Evolutionary conservation across 1,140 invertebrate species (phyloP).

Genomic region (Eupeodes corollae): DNA sequence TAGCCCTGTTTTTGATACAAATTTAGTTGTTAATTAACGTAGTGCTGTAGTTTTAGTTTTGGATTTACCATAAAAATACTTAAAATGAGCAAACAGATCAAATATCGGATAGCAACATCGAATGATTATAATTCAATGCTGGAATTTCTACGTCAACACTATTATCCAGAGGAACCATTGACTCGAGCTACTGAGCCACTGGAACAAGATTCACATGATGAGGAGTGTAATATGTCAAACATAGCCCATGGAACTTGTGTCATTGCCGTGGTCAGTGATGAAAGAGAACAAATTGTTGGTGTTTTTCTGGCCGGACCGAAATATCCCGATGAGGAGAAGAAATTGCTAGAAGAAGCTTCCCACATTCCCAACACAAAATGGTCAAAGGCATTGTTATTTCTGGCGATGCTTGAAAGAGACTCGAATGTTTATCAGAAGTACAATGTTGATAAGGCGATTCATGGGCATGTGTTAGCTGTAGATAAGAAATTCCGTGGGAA

Average conservation of each 20-base stretch:
- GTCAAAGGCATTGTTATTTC: conserved; percentile 16
- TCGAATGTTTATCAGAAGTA: conserved; percentile 14
- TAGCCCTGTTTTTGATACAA: too few species aligned
- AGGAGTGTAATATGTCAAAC: conserved; percentile 18
- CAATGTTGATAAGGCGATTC: conserved; percentile 10
- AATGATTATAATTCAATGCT: conserved; percentile 9
- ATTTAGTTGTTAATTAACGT: too few species aligned
- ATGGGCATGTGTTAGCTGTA: conserved; percentile 19
- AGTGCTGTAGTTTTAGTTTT: too few species aligned
- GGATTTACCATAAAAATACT: too few species aligned
- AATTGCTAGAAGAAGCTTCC: conserved; percentile 3
- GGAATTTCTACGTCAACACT: conserved; percentile 16
- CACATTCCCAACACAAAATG: conserved; percentile 14
- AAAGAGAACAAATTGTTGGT: conserved; percentile 12
- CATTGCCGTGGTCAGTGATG: conserved; percentile 3
- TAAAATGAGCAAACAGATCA: too few species aligned
- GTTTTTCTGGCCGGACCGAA: conserved; percentile 19
- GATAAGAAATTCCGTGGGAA: conserved; percentile 12
- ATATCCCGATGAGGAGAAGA: not conserved
- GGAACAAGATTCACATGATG: conserved; percentile 12
- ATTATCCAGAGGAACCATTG: conserved; percentile 21
- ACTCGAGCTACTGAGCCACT: conserved; percentile 15
- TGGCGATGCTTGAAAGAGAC: conserved; percentile 9
- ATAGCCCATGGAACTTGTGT: conserved; percentile 14
- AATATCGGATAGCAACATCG: too few species aligned